Evolutionary conservation across 2,797 vertebrate species (phyloP), one percentile per base, ranked within the genome.

Genomic region (Setipinna tenuifilis): DNA sequence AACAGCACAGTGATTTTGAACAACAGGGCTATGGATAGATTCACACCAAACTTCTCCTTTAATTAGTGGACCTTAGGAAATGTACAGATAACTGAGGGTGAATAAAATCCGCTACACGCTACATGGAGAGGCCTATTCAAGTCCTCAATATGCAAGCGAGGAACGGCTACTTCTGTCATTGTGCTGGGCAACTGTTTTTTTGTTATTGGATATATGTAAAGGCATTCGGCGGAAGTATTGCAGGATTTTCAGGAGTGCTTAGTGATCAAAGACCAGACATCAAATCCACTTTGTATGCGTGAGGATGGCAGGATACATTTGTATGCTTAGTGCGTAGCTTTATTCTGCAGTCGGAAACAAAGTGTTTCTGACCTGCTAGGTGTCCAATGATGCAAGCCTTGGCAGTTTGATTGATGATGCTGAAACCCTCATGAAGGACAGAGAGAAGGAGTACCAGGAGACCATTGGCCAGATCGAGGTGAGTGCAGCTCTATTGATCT

Each of bases 381-480:
- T 94, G 86, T 95, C 92, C 85, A 96, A 98, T 94, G 98, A 99
- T 85, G 97, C 97, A 94, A 98, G 96, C 91, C 92, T 99, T 92
- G 97, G 98, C 87, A 98, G 96, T 93, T 90, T 99, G 93, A 99
- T 99, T 88, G 95, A 99, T 0, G 97, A 99, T 92, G 98, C 98
- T 0, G 98, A 99, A 87, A 98, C 97, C 4, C 97, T 99, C 87
- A 98, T 99, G 93, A 98, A 98, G 95, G 98, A 95, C 1, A 96
- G 98, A 93, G 98, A 99, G 93, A 96, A 98, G 91, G 97, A 99
- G 87, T 99, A 99, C 91, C 98, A 99, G 92, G 97, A 98, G 85
- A 98, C 97, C 17, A 99, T 99, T 50, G 98, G 96, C 50, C 96
- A 99, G 95, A 99, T 99, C 0, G 98, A 99, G 98, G 98, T 99